Base-by-base conservation (phyloP, 2,113 vertebrate genomes). In the Pangasianodon hypophthalmus region DNA sequence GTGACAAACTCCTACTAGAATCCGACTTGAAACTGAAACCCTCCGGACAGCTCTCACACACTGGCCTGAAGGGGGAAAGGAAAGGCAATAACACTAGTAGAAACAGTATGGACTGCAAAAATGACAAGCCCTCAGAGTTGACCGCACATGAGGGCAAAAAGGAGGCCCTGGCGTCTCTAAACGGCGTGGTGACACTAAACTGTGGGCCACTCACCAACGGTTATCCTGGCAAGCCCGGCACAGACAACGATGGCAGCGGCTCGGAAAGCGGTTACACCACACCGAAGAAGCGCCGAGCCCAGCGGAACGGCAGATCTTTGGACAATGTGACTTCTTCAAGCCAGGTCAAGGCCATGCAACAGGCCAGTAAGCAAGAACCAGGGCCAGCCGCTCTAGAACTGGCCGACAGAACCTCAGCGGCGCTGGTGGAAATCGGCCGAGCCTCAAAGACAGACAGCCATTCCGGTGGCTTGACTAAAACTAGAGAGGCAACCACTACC, bases 221-320 rank as follows among this genome's bases (percentile, higher is more conserved):
- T 94, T 99, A 97, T 87, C 95, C 97, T 82, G 93, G 97, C 93
- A 98, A 97, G 94, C 84, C 89, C 19, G 95, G 95, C 85, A 94
- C 94, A 0, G 98, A 99, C 90, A 98, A 98, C 52, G 98, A 99
- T 92, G 97, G 98, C 84, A 99, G 98, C 13, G 97, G 98, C 90
- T 99, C 98, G 0, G 98, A 99, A 94, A 98, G 97, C 84, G 97
- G 98, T 93, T 99, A 98, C 93, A 98, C 97, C 77, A 98, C 97
- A 0, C 97, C 97, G 3, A 99, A 99, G 91, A 99, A 98, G 93
- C 95, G 97, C 92, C 97, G 97, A 94, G 96, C 97, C 94, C 97
- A 97, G 90, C 97, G 96, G 95, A 97, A 96, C 92, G 90, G 96
- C 94, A 99, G 97, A 96, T 96, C 96, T 87, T 95, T 95, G 91